Evolutionary conservation across 2,888 invertebrate species (phyloP).

Genomic region (Linnaemya vulpina): DNA sequence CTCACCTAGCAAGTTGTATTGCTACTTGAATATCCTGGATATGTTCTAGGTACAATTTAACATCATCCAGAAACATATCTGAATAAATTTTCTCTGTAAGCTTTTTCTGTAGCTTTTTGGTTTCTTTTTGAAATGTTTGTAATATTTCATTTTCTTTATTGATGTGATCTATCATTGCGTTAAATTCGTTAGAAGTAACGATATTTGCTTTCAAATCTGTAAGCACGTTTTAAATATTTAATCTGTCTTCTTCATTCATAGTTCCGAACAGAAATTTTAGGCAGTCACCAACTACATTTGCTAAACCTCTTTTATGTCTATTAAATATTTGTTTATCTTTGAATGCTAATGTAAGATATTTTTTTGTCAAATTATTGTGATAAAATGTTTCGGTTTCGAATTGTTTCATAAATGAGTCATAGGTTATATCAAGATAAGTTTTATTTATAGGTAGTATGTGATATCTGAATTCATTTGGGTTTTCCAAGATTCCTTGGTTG

Average conservation of each 20-base stretch:
- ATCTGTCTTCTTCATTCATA: conserved; percentile 23
- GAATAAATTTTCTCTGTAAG: too few species aligned
- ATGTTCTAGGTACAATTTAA: conserved; percentile 33
- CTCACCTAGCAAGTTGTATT: conserved; percentile 24
- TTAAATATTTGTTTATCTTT: too few species aligned
- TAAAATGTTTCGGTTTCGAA: too few species aligned
- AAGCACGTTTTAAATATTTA: conserved; percentile 9
- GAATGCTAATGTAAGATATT: too few species aligned
- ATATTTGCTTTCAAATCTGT: conserved; percentile 17
- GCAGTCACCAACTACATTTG: conserved; percentile 21
- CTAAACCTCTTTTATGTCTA: conserved; percentile 8
- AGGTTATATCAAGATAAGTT: conserved; percentile 33
- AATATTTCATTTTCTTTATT: conserved; percentile 28
- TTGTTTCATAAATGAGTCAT: conserved; percentile 10
- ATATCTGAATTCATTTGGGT: conserved; percentile 22
- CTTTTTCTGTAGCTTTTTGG: too few species aligned
- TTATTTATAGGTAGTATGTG: conserved; percentile 9
- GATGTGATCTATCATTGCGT: conserved; percentile 21
- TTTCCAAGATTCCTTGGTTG: conserved; percentile 15
- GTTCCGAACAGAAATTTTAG: not conserved
- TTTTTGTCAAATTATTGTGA: not conserved
- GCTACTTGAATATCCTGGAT: conserved; percentile 38
- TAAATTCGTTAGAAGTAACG: conserved; percentile 24
- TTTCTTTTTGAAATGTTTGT: conserved; percentile 4
- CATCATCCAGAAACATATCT: not conserved